phyloP scores from a whole-genome alignment of 2,888 invertebrate genomes.

The Sinotaia quadrata region DNA sequence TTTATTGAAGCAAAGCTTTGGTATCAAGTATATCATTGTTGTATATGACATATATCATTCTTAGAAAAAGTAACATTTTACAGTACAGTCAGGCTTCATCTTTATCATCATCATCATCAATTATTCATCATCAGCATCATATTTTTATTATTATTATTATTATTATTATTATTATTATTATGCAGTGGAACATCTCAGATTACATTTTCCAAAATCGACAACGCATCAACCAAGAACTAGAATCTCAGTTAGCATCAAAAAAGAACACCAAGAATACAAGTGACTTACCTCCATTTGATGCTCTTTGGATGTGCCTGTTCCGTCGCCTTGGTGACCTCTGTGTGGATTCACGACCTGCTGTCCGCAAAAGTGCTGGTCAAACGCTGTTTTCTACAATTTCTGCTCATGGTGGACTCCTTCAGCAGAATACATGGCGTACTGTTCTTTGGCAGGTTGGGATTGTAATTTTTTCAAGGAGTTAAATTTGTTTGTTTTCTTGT shows the following conservation, averaged over 20 bases:
- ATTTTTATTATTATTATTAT: no score
- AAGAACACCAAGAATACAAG: not conserved
- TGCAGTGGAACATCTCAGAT: slow-evolving; percentile 98
- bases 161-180: slow-evolving; percentile 47
- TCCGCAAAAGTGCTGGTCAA: slow-evolving; percentile 96
- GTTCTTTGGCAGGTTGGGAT: slow-evolving; percentile 90
- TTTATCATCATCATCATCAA: no score
- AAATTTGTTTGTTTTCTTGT: no score
- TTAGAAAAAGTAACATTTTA: no score
- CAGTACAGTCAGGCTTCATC: no score
- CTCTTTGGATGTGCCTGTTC: slow-evolving; percentile 94
- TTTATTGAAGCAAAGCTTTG: no score
- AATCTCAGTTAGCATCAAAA: slow-evolving; percentile 31
- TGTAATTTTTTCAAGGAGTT: no score
- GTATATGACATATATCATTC: no score
- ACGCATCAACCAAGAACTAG: slow-evolving; percentile 64
- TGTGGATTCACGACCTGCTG: slow-evolving; percentile 94
- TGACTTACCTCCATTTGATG: slow-evolving; percentile 81
- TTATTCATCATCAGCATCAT: no score
- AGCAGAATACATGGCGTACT: slow-evolving; percentile 92
- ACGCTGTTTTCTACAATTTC: slow-evolving; percentile 97
- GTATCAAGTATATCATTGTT: no score
- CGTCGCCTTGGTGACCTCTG: slow-evolving; percentile 79
- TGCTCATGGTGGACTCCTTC: slow-evolving; percentile 91
- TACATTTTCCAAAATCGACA: slow-evolving; percentile 96